Percentiles rank a stretch among this genome's conserved stretches.
These are phyloP conservation scores for Apostichopus parvimensis DNA, from an alignment of 35 echinoderm and acorn worm genomes.

Conservation along the genomic window DNA sequence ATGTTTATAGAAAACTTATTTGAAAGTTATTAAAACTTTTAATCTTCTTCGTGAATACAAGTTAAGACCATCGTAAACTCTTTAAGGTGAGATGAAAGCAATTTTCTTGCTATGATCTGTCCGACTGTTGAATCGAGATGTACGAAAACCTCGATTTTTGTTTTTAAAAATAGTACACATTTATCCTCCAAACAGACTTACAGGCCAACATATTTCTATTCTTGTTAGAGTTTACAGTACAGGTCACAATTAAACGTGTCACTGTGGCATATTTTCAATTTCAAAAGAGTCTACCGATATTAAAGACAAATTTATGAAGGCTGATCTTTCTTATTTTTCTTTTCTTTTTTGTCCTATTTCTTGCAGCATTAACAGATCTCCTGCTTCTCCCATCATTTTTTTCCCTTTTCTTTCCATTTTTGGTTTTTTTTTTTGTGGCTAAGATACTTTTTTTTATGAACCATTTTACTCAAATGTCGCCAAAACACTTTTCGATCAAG, in stretches of 20 bases:
- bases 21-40: too few relatives aligned
- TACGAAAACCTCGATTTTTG: too few relatives aligned
- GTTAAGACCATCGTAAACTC: too few relatives aligned
- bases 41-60: too few relatives aligned
- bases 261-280: constrained; percentile 41
- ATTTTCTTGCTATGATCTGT: too few relatives aligned
- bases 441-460: constrained; percentile 22
- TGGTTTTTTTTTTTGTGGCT: neutral
- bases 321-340: neutral
- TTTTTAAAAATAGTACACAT: too few relatives aligned
- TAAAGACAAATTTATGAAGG: neutral
- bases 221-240: neutral
- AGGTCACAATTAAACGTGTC: constrained; percentile 34
- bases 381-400: constrained; percentile 16
- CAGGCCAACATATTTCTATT: neutral
- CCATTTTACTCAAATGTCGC: constrained; percentile 55
- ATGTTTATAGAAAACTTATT: too few relatives aligned
- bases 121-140: too few relatives aligned
- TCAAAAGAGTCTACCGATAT: constrained; percentile 27
- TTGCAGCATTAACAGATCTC: neutral
- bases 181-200: too few relatives aligned
- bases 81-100: too few relatives aligned
- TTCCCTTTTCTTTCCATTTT: neutral
- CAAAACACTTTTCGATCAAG: constrained; percentile 57
- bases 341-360: neutral